Evolutionary conservation across 2,113 vertebrate genomes (phyloP).

Genomic region (Xenus cinereus): DNA sequence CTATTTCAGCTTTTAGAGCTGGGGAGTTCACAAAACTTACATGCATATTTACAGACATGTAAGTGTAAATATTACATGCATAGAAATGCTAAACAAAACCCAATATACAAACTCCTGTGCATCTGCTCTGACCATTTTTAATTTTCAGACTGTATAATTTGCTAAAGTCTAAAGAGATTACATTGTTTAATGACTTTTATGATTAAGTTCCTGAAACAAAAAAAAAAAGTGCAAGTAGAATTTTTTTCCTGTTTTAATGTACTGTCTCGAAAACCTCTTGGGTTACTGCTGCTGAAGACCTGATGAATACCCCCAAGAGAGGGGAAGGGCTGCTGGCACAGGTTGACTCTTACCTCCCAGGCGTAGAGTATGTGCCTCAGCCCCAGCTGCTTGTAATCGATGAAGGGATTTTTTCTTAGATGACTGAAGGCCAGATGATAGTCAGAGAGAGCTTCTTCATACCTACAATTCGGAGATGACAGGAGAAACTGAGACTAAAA

Average conservation of each 20-base stretch:
- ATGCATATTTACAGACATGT: accelerated
- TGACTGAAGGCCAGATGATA: slow-evolving; percentile 81
- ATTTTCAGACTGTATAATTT: neutral
- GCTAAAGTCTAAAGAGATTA: neutral
- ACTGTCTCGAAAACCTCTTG: neutral
- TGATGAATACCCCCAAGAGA: neutral
- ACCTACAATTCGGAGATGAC: slow-evolving; percentile 57
- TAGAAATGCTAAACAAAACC: neutral
- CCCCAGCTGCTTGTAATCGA: slow-evolving; percentile 91
- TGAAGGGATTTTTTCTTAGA: slow-evolving; percentile 80
- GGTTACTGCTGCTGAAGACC: neutral
- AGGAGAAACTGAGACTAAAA: neutral
- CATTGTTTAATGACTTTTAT: neutral
- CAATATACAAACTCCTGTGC: neutral
- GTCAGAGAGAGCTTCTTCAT: slow-evolving; percentile 83
- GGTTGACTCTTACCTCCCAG: slow-evolving; percentile 84
- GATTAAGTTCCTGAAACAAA: neutral
- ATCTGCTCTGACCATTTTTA: neutral
- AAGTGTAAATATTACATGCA: neutral
- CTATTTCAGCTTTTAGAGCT: neutral
- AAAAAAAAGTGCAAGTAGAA: neutral
- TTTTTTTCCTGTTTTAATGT: neutral
- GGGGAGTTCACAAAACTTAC: neutral
- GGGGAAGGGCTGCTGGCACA: neutral
- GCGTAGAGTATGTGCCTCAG: slow-evolving; percentile 82